These are phyloP conservation scores for Thripadectes ignobilis DNA, from an alignment of 2,797 vertebrate genomes.

Conservation along the genomic window DNA sequence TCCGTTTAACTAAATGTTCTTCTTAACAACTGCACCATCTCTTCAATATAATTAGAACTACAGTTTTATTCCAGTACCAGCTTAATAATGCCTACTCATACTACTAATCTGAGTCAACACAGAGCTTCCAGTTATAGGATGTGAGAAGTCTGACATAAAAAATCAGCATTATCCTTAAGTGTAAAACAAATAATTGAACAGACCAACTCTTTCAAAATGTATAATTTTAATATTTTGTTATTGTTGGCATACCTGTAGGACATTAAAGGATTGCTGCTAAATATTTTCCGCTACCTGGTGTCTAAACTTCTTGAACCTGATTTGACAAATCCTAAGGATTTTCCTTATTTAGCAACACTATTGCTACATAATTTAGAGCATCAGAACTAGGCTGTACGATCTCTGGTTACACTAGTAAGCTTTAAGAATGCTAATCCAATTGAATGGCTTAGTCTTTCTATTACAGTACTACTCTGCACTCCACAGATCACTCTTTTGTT, in stretches of 20 bases:
- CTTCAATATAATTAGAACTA: slow-evolving; percentile 2
- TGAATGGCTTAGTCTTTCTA: slow-evolving; percentile 35
- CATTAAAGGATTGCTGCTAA: neutral
- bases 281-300: neutral
- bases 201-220: neutral
- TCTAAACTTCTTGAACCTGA: slow-evolving; percentile 40
- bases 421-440: slow-evolving; percentile 62
- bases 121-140: neutral
- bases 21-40: neutral
- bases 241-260: neutral
- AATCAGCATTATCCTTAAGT: neutral
- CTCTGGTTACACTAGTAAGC: slow-evolving; percentile 44
- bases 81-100: neutral
- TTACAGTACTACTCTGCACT: neutral
- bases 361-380: neutral
- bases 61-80: neutral
- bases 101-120: neutral
- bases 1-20: neutral
- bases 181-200: neutral
- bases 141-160: neutral
- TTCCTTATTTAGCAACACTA: slow-evolving; percentile 55
- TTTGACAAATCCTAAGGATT: slow-evolving; percentile 63
- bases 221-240: neutral
- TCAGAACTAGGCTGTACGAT: slow-evolving; percentile 5
- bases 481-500: neutral